Evolutionary conservation across 2,797 vertebrate genomes (phyloP).

Genomic region (Typhlichthys subterraneus): DNA sequence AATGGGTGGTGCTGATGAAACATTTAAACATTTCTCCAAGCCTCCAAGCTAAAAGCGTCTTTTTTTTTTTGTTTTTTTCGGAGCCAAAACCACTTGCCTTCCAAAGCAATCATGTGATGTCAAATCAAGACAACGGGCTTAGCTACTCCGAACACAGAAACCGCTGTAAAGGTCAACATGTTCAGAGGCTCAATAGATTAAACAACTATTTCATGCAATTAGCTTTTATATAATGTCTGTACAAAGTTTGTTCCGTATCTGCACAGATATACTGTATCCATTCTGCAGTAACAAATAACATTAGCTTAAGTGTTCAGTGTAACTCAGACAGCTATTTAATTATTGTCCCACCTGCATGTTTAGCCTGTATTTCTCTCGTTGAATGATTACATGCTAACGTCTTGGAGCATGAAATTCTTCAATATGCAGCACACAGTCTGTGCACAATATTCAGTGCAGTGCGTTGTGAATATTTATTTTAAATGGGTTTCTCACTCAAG

Average conservation of each 20-base stretch:
- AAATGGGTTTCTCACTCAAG: slow-evolving; percentile 16
- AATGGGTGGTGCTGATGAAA: slow-evolving; percentile 35
- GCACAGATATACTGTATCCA: neutral
- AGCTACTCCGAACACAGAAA: neutral
- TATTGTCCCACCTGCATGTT: slow-evolving; percentile 18
- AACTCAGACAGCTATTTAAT: no score
- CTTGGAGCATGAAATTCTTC: slow-evolving; percentile 41
- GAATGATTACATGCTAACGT: slow-evolving; percentile 23
- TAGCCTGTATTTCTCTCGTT: slow-evolving; percentile 9
- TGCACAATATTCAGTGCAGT: slow-evolving; percentile 5
- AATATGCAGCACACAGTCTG: slow-evolving; percentile 20
- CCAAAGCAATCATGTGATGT: slow-evolving; percentile 24
- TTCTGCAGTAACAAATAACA: neutral
- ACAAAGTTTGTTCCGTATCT: neutral
- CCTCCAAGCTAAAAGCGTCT: slow-evolving; percentile 23
- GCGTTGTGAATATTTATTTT: slow-evolving; percentile 31
- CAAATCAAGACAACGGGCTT: slow-evolving; percentile 13
- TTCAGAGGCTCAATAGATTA: neutral
- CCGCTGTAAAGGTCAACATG: neutral
- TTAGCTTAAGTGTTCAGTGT: no score
- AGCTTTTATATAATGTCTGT: slow-evolving; percentile 2
- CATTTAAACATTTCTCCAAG: slow-evolving; percentile 46
- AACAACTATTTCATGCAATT: slow-evolving; percentile 6
- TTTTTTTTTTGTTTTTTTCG: neutral
- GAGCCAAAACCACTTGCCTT: slow-evolving; percentile 15